Evolutionary conservation across 2,113 vertebrate genomes (phyloP).

Genomic region (cattle (Bos taurus)): ARS-UCD2.0 NC_037331.1:87431001-87431500

Average conservation of each 20-base stretch:
- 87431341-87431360: too few species aligned
- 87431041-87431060: not conserved
- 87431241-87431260: not conserved
- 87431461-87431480: too few species aligned
- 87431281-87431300: too few species aligned
- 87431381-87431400: too few species aligned
- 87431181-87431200: not conserved
- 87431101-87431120: not conserved
- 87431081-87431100: not conserved
- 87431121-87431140: not conserved
- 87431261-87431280: accelerated
- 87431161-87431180: not conserved
- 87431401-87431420: too few species aligned
- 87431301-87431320: accelerated
- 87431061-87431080: not conserved
- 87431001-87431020: not conserved
- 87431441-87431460: too few species aligned
- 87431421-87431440: too few species aligned
- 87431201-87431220: not conserved
- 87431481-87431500: too few species aligned
- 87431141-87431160: not conserved
- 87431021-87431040: not conserved
- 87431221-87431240: not conserved
- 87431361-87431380: too few species aligned
- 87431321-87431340: too few species aligned